Evolutionary conservation across 2,797 vertebrate species (phyloP).

Genomic region (Hippocampus kuda): DNA sequence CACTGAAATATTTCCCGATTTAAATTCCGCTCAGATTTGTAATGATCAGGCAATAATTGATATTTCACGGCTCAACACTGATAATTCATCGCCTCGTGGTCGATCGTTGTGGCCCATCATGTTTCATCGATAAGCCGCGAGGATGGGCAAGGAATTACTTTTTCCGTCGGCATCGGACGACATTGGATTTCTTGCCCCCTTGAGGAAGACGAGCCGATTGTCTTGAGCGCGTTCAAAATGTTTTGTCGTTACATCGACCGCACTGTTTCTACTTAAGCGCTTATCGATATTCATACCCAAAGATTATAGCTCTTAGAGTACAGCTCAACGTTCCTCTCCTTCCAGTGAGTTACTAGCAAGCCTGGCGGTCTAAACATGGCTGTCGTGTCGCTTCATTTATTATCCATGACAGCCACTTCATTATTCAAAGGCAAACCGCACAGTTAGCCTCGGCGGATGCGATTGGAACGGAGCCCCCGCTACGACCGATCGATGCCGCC

Average conservation of each 20-base stretch:
- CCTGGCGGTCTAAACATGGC: neutral
- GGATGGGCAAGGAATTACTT: neutral
- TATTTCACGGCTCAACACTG: neutral
- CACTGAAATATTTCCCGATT: neutral
- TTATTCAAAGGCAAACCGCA: constrained; percentile 54
- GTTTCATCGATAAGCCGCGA: neutral
- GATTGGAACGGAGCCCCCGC: constrained; percentile 29
- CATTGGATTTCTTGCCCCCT: neutral
- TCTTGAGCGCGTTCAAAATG: neutral
- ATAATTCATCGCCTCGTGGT: neutral
- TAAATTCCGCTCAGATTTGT: neutral
- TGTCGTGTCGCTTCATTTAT: constrained; percentile 23
- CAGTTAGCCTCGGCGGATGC: constrained; percentile 45
- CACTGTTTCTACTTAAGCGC: neutral
- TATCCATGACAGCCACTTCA: constrained; percentile 37
- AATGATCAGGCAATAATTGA: constrained; percentile 10
- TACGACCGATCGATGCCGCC: constrained; percentile 53
- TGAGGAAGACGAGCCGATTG: neutral
- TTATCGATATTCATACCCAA: constrained; percentile 3
- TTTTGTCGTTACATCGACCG: neutral
- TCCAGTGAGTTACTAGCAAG: neutral
- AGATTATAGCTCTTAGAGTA: neutral
- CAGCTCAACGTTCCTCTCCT: neutral
- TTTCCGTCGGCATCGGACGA: neutral
- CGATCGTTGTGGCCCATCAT: neutral